Percentiles rank a stretch among this genome's conserved stretches.
Conservation (phyloP, 1,140 invertebrate species). For the Neomicropteryx cornuta region DNA sequence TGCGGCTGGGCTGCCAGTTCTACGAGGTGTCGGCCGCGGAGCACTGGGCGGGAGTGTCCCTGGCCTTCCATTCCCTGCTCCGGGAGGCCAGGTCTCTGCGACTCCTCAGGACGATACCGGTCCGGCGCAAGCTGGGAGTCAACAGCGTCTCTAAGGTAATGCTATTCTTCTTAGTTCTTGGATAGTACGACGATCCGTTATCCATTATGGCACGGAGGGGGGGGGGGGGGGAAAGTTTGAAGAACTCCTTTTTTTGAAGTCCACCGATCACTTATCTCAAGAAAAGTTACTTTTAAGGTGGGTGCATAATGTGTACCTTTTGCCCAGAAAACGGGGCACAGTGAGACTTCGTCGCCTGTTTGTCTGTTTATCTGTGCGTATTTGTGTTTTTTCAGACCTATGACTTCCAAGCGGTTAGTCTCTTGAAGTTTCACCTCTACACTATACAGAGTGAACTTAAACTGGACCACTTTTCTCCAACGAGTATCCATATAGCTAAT, state of each 20-base stretch:
- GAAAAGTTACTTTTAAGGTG: background rate
- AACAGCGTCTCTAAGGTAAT: slow-evolving; percentile 65
- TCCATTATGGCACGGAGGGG: background rate
- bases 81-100: slow-evolving; percentile 62
- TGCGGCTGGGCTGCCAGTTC: slow-evolving; percentile 71
- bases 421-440: too few relatives aligned
- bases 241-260: background rate
- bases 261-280: slow-evolving; percentile 1
- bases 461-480: too few relatives aligned
- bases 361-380: too few relatives aligned
- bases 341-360: background rate
- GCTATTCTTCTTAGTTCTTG: background rate
- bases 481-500: too few relatives aligned
- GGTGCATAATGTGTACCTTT: background rate
- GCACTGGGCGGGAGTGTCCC: slow-evolving; percentile 61
- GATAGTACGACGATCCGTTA: slow-evolving; percentile 2
- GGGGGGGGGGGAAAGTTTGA: background rate
- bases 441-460: too few relatives aligned
- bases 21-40: slow-evolving; percentile 80
- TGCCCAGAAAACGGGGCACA: background rate
- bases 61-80: slow-evolving; percentile 70
- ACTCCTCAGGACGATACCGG: slow-evolving; percentile 56
- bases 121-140: slow-evolving; percentile 60
- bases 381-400: too few relatives aligned
- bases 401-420: too few relatives aligned